Base-by-base conservation (phyloP, 2,888 invertebrate genomes). In the Brachyopa scutellaris region DNA sequence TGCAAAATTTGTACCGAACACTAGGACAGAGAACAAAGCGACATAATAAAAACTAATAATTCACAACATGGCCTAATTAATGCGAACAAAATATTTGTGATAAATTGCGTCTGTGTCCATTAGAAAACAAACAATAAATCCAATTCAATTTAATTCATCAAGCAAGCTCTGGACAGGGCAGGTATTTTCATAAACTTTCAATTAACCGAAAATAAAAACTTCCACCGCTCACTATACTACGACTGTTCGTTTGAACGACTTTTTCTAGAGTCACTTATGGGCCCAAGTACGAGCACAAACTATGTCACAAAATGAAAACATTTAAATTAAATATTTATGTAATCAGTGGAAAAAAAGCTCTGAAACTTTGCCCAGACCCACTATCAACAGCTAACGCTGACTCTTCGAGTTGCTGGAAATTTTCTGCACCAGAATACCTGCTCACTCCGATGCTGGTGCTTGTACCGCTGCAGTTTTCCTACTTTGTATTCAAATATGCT, bases 261-360 rank as follows among this genome's bases (percentile, higher is more conserved):
- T 47, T 29, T 23, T 47, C 45, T 19, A 36, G 33, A 42, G 23
- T 3, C 45, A 57, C 55, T 57, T 36, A 36, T 47, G 45, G 36
- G 23, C 55, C 19, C 21, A 36, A 53, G 15, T 33, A 53, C 23
- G 31, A 61, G 13, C 40, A 49, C 11, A 61, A 51, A 61, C 59
- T 49, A 31, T 51, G 62, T 73, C 36, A 36, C n/a, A 17, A 45
- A 72, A 73, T 57, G 38, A 55, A 53, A 62, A 38, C 45, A 62
- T 45, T 55, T 21, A 64, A 47, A 59, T 73, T 73, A 64, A 55
- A 73, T 73, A 73, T 73, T 73, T 55, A 64, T 73, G 62, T 45
- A 73, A 73, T 64, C 73, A 64, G 13, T 19, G 4, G 33, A 45
- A 21, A 73, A 53, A 45, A 62, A 70, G 36, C 23, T 26, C 17